Percentiles rank a stretch among this genome's conserved stretches.
Evolutionary conservation across 2,888 invertebrate species (phyloP).

Genomic region (Aelia acuminata): DNA sequence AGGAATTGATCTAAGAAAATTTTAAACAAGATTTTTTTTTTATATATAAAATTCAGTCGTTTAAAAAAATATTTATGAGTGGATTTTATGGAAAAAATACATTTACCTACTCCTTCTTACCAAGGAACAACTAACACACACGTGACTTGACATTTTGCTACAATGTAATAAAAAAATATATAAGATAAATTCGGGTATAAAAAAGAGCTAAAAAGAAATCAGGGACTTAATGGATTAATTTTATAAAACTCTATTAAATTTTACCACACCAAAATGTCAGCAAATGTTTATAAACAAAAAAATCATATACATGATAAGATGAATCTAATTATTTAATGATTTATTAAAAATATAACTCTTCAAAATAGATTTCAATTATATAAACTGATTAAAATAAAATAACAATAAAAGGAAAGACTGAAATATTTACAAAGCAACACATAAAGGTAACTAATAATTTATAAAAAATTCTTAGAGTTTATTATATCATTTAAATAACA

Average conservation of each 20-base stretch:
- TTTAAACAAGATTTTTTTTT: constrained; percentile 8
- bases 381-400: not conserved
- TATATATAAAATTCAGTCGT: constrained; percentile 54
- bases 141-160: constrained; percentile 51
- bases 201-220: constrained; percentile 54
- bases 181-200: constrained; percentile 58
- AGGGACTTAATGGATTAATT: constrained; percentile 32
- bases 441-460: constrained; percentile 42
- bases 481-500: constrained; percentile 23
- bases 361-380: not conserved
- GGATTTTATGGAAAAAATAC: constrained; percentile 56
- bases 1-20: not conserved
- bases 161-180: constrained; percentile 58
- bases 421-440: constrained; percentile 32
- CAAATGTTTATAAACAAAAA: constrained; percentile 34
- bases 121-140: constrained; percentile 49
- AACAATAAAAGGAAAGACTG: constrained; percentile 38
- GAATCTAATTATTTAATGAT: not conserved
- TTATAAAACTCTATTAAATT: constrained; percentile 18
- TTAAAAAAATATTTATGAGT: constrained; percentile 57
- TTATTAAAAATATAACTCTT: constrained; percentile 27
- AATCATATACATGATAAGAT: constrained; percentile 17
- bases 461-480: constrained; percentile 9
- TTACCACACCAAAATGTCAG: constrained; percentile 37
- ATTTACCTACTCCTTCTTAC: constrained; percentile 51